Conservation (phyloP, 2,113 vertebrate genomes). For the Poeciliopsis retropinna region DNA sequence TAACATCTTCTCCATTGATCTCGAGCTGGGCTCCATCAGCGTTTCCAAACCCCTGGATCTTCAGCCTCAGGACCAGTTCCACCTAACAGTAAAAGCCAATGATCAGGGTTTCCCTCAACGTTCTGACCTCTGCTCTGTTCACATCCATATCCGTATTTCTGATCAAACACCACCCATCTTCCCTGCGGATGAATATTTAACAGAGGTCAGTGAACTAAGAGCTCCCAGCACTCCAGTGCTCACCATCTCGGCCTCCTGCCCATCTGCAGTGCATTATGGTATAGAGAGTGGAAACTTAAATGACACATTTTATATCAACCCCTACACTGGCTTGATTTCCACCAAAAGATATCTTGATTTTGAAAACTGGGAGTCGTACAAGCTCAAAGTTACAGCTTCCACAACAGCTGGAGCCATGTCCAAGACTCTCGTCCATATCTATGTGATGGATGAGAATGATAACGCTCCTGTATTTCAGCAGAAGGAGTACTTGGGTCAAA, state of each 20-base stretch:
- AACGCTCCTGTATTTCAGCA: slow-evolving; percentile 86
- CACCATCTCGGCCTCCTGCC: slow-evolving; percentile 83
- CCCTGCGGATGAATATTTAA: slow-evolving; percentile 84
- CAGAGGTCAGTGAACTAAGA: slow-evolving; percentile 89
- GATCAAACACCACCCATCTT: slow-evolving; percentile 88
- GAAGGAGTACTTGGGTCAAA: slow-evolving; percentile 82
- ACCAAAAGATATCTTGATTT: slow-evolving; percentile 85
- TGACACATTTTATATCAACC: slow-evolving; percentile 87
- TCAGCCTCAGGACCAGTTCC: slow-evolving; percentile 80
- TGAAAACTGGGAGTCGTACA: slow-evolving; percentile 86
- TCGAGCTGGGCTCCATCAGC: slow-evolving; percentile 84
- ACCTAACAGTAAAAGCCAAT: slow-evolving; percentile 88
- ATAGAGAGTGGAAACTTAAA: slow-evolving; percentile 88
- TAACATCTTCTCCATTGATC: slow-evolving; percentile 85
- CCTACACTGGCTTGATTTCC: slow-evolving; percentile 89
- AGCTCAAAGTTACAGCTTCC: slow-evolving; percentile 84
- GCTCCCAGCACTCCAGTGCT: slow-evolving; percentile 82
- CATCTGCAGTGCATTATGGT: slow-evolving; percentile 86
- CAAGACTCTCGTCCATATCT: slow-evolving; percentile 81
- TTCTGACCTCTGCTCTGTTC: slow-evolving; percentile 85
- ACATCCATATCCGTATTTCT: slow-evolving; percentile 81
- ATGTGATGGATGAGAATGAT: slow-evolving; percentile 94
- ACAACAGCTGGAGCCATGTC: slow-evolving; percentile 83
- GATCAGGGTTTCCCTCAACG: slow-evolving; percentile 89
- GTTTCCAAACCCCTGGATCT: slow-evolving; percentile 81